A percentile compares a stretch with the other conserved stretches of the same genome.
Conservation (phyloP, 23 tunicate species). For the Trididemnum nubilum region DNA sequence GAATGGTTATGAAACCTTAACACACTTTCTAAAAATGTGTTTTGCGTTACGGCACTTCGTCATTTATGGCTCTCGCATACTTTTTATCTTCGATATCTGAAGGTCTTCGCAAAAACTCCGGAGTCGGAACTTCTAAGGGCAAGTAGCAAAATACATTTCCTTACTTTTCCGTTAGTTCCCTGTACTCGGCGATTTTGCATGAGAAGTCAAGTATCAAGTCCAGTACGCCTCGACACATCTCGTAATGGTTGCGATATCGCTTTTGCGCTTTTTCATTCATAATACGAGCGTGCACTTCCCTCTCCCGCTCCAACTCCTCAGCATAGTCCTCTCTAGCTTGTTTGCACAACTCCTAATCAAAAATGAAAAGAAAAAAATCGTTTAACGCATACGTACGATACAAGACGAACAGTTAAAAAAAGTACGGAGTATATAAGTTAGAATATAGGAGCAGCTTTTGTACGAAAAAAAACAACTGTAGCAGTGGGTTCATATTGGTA, state of each 20-base stretch:
- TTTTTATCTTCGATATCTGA: too few relatives aligned
- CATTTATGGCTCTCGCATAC: too few relatives aligned
- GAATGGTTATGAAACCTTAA: too few relatives aligned
- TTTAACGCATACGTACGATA: not conserved
- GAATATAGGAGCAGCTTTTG: too few relatives aligned
- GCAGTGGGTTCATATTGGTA: too few relatives aligned
- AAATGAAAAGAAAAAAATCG: not conserved
- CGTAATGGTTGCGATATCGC: slow-evolving; percentile 56
- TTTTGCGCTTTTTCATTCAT: slow-evolving; percentile 59
- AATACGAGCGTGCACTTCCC: slow-evolving; percentile 54
- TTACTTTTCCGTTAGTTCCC: slow-evolving; percentile 80
- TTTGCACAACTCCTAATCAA: slow-evolving; percentile 49
- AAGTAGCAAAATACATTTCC: not conserved
- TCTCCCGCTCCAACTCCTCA: slow-evolving; percentile 58
- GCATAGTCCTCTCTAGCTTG: slow-evolving; percentile 64
- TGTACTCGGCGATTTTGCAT: slow-evolving; percentile 81
- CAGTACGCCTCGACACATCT: slow-evolving; percentile 40
- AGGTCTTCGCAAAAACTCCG: too few relatives aligned
- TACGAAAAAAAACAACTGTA: too few relatives aligned
- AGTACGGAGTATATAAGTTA: too few relatives aligned
- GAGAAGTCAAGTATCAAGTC: slow-evolving; percentile 62
- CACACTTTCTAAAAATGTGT: too few relatives aligned
- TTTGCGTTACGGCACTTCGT: too few relatives aligned
- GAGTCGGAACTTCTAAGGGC: too few relatives aligned
- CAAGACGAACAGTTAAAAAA: too few relatives aligned